These are phyloP conservation scores for Andricus quercusramuli DNA, from an alignment of 2,888 invertebrate genomes.

Conservation along the genomic window DNA sequence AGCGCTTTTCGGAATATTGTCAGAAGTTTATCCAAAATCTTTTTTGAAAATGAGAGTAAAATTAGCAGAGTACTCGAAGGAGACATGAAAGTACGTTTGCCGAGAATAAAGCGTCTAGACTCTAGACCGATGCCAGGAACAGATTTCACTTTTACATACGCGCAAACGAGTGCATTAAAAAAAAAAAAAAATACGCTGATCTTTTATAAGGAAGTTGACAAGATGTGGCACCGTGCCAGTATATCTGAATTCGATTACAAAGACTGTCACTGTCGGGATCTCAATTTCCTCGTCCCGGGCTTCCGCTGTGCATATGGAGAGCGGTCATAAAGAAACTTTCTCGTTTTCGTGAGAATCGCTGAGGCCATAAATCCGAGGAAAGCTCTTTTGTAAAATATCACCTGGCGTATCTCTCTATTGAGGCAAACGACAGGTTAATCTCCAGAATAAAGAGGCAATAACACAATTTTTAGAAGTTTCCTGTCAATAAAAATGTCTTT, in stretches of 20 bases:
- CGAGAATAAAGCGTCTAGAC: conserved; percentile 28
- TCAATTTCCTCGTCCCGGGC: neutral
- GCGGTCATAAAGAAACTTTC: conserved; percentile 24
- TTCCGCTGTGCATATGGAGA: conserved; percentile 18
- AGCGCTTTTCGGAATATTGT: too few species aligned
- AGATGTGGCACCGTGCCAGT: conserved; percentile 24
- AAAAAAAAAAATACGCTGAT: conserved; percentile 10
- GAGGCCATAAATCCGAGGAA: conserved; percentile 17
- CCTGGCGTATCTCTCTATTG: conserved; percentile 21
- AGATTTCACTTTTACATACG: conserved; percentile 16
- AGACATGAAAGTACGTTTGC: neutral
- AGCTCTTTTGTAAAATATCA: conserved; percentile 16
- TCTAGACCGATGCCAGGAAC: conserved; percentile 26
- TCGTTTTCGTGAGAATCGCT: conserved; percentile 18
- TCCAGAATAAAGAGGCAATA: neutral
- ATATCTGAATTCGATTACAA: conserved; percentile 29
- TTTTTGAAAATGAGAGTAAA: too few species aligned
- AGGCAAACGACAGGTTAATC: conserved; percentile 20
- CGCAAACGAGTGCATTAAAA: neutral
- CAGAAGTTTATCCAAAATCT: too few species aligned
- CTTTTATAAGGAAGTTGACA: conserved; percentile 23
- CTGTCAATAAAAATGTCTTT: neutral
- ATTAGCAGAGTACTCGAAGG: neutral
- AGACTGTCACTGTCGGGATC: conserved; percentile 18
- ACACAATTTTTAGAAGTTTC: neutral